Evolutionary conservation across 2,888 invertebrate species (phyloP).

Genomic region (Palloptera scutellata): DNA sequence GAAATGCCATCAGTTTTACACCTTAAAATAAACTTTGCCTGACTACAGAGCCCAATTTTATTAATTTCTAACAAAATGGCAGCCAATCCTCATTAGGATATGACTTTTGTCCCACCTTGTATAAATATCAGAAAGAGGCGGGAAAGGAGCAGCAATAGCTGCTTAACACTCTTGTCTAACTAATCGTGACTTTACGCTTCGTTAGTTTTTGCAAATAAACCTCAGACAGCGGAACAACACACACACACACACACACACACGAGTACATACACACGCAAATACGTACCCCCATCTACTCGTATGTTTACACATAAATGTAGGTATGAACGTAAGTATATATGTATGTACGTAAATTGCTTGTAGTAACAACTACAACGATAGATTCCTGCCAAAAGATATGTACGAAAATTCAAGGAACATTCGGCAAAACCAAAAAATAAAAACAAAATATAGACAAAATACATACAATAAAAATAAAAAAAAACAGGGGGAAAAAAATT

Average conservation of each 20-base stretch:
- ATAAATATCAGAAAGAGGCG: too few species aligned
- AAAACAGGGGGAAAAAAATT: not conserved
- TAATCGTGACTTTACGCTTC: conserved; percentile 62
- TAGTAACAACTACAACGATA: conserved; percentile 8
- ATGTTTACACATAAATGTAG: not conserved
- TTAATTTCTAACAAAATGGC: too few species aligned
- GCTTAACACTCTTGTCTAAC: conserved; percentile 61
- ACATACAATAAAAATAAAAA: not conserved
- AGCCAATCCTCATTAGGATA: too few species aligned
- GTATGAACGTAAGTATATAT: not conserved
- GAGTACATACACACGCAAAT: not conserved
- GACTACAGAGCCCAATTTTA: too few species aligned
- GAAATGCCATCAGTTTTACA: too few species aligned
- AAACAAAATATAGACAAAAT: not conserved
- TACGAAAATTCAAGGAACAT: too few species aligned
- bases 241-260: conserved; percentile 2
- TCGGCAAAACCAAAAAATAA: too few species aligned
- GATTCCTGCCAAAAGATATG: conserved; percentile 2
- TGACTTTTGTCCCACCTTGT: too few species aligned
- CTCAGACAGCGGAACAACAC: conserved; percentile 30
- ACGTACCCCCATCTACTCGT: not conserved
- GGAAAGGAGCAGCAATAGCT: conserved; percentile 17
- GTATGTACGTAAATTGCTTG: not conserved
- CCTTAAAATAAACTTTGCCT: too few species aligned
- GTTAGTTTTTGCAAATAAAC: conserved; percentile 60